Percentiles rank a stretch among this genome's conserved stretches.
phyloP scores from a whole-genome alignment of 1,140 invertebrate species.

The Copidosoma floridanum region DNA sequence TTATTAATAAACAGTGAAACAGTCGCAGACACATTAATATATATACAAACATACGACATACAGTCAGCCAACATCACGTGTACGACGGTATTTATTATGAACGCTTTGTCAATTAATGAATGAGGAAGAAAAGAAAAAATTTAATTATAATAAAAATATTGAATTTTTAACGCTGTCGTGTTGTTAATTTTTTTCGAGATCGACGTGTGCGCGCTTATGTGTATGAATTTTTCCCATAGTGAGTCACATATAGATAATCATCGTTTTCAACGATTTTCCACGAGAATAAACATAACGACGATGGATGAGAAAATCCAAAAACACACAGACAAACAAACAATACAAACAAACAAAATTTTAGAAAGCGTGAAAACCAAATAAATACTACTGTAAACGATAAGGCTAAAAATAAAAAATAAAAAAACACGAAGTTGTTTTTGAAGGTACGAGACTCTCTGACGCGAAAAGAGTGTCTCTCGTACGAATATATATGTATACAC shows the following conservation, averaged over 20 bases:
- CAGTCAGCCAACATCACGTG: constrained; percentile 35
- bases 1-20: too few relatives aligned
- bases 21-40: constrained; percentile 2
- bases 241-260: background rate
- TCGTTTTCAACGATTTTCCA: constrained; percentile 12
- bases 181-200: constrained; percentile 15
- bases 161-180: constrained; percentile 43
- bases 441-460: too few relatives aligned
- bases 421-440: too few relatives aligned
- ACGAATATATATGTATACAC: too few relatives aligned
- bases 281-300: too few relatives aligned
- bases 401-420: background rate
- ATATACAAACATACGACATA: constrained; percentile 29
- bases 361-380: too few relatives aligned
- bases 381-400: too few relatives aligned
- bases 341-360: too few relatives aligned
- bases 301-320: too few relatives aligned
- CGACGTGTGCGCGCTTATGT: constrained; percentile 12
- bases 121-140: background rate
- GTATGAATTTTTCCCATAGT: constrained; percentile 21
- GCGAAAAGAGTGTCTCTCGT: background rate
- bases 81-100: constrained; percentile 54
- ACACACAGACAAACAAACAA: too few relatives aligned
- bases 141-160: constrained; percentile 52
- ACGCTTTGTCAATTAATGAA: constrained; percentile 57